Evolutionary conservation across 2,113 vertebrate species (phyloP).

Genomic region (Ondatra zibethicus): DNA sequence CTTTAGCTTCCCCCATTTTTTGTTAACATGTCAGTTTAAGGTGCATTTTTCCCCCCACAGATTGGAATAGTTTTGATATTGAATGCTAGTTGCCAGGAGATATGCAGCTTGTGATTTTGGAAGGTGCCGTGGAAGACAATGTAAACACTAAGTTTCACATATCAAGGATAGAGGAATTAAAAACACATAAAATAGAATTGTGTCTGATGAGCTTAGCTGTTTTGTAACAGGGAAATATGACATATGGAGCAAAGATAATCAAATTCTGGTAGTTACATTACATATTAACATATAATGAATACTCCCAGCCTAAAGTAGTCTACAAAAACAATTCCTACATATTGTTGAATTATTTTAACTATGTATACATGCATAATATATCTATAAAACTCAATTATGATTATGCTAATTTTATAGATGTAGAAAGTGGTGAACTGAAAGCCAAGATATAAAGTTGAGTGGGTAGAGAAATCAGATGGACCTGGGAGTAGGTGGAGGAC

Average conservation of each 20-base stretch:
- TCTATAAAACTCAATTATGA: not conserved
- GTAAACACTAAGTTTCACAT: slow-evolving; percentile 11
- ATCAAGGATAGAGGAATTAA: not conserved
- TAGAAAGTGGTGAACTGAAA: slow-evolving; percentile 1
- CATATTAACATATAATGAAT: not conserved
- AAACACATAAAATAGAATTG: slow-evolving; percentile 13
- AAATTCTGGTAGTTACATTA: not conserved
- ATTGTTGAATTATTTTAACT: not conserved
- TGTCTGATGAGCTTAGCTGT: not conserved
- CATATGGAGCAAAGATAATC: slow-evolving; percentile 2
- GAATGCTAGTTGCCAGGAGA: not conserved
- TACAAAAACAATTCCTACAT: not conserved
- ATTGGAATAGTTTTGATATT: not conserved
- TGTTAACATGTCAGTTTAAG: not conserved
- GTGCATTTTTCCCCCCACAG: not conserved
- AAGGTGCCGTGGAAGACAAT: not conserved
- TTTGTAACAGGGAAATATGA: not conserved
- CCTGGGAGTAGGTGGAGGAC: not conserved
- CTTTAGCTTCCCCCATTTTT: not conserved
- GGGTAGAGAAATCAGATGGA: too few species aligned
- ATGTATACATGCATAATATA: not conserved
- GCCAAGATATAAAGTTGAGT: not conserved
- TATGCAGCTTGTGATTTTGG: not conserved
- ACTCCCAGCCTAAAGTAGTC: not conserved
- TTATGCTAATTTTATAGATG: not conserved